phyloP scores from a whole-genome alignment of 2,797 vertebrate species.

The Darevskia mixta region DNA sequence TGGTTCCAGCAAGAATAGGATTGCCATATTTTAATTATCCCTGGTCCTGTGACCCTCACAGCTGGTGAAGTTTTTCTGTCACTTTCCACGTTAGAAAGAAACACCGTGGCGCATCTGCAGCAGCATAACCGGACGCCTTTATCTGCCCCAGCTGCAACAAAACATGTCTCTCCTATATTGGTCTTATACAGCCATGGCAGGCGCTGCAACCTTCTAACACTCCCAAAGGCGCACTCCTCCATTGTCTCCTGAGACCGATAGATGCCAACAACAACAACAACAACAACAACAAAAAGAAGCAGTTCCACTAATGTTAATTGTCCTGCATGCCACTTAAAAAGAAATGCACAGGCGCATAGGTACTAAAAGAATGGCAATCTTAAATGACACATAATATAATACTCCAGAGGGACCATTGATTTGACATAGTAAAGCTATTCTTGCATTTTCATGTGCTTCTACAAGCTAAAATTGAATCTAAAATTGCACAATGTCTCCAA shows the following conservation, averaged over 20 bases:
- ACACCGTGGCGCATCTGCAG: no score
- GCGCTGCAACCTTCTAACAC: no score
- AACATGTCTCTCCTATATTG: no score
- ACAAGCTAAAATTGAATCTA: slow-evolving; percentile 58
- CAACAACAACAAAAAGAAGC: neutral
- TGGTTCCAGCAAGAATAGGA: neutral
- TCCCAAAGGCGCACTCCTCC: no score
- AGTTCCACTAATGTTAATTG: neutral
- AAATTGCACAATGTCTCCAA: slow-evolving; percentile 61
- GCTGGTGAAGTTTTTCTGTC: neutral
- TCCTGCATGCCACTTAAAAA: slow-evolving; percentile 25
- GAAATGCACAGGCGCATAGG: neutral
- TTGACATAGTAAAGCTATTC: slow-evolving; percentile 29
- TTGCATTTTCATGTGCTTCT: slow-evolving; percentile 28
- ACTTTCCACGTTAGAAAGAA: neutral
- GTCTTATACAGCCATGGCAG: no score
- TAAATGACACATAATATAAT: slow-evolving; percentile 18
- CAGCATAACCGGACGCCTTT: no score
- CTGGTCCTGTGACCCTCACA: neutral
- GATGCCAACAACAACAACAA: no score
- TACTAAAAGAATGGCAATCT: neutral
- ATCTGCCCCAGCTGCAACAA: no score
- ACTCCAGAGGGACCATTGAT: slow-evolving; percentile 21
- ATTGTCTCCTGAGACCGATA: no score
- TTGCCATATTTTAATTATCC: neutral